Conservation (phyloP, 2,113 vertebrate species). For the Arenaria interpres region DNA sequence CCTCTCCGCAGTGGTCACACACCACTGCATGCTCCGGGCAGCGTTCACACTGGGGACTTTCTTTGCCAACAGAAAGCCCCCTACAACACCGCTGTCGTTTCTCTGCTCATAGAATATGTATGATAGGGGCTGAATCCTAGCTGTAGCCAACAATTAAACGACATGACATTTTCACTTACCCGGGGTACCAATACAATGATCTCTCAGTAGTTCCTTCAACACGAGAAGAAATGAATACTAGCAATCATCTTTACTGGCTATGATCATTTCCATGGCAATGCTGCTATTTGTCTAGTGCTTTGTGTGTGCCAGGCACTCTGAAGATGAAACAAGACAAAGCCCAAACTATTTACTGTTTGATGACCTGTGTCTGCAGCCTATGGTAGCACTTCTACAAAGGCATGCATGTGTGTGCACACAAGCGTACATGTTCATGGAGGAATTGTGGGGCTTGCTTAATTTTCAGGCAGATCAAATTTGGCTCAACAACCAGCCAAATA, state of each 20-base stretch:
- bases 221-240: not conserved
- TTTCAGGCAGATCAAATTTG: not conserved
- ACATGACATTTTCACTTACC: not conserved
- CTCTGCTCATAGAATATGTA: not conserved
- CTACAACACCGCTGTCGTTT: not conserved
- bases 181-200: no score
- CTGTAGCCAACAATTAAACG: not conserved
- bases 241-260: not conserved
- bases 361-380: not conserved
- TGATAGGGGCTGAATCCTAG: not conserved
- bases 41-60: not conserved
- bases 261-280: conserved; percentile 47
- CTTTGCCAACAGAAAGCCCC: not conserved
- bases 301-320: not conserved
- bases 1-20: not conserved
- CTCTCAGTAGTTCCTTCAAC: not conserved
- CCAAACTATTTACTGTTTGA: not conserved
- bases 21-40: not conserved
- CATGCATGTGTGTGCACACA: not conserved
- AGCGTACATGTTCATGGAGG: fast-evolving
- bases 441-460: not conserved
- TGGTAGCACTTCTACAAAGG: not conserved
- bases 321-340: not conserved
- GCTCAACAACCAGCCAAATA: not conserved
- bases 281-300: not conserved